phyloP scores from a whole-genome alignment of 1,140 invertebrate genomes.

The Coboldia fuscipes region DNA sequence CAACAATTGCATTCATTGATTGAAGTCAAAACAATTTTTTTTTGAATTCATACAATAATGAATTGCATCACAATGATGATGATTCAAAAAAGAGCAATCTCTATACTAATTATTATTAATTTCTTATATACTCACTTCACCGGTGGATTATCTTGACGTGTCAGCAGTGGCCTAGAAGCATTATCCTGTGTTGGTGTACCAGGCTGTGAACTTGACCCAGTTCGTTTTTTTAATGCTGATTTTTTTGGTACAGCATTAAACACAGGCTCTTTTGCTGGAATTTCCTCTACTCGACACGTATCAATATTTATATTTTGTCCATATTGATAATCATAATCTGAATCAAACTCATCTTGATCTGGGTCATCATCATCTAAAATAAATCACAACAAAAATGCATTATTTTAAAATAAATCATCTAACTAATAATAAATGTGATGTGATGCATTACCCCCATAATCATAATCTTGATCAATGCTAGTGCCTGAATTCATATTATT shows the following conservation, averaged over 20 bases:
- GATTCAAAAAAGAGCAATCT: neutral
- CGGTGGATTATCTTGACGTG: slow-evolving; percentile 43
- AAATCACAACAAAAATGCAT: no score
- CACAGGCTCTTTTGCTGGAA: slow-evolving; percentile 70
- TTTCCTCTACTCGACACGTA: slow-evolving; percentile 65
- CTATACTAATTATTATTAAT: neutral
- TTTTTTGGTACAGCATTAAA: slow-evolving; percentile 77
- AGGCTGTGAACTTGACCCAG: slow-evolving; percentile 28
- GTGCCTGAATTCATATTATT: no score
- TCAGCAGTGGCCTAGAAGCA: slow-evolving; percentile 30
- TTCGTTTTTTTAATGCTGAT: slow-evolving; percentile 75
- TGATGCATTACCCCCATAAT: slow-evolving; percentile 36
- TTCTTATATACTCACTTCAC: slow-evolving; percentile 29
- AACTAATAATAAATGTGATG: slow-evolving; percentile 4
- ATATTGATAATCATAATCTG: slow-evolving; percentile 22
- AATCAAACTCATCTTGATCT: slow-evolving; percentile 27
- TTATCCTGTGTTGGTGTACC: slow-evolving; percentile 56
- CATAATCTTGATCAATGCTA: slow-evolving; percentile 31
- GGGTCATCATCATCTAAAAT: slow-evolving; percentile 15
- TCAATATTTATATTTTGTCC: slow-evolving; percentile 41
- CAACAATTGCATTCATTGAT: no score
- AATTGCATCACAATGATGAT: no score
- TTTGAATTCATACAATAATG: no score
- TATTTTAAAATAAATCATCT: no score
- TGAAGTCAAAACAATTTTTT: no score